Percentiles rank a stretch among this genome's conserved stretches.
Evolutionary conservation across 2,888 invertebrate species (phyloP).

Genomic region (Syritta pipiens): DNA sequence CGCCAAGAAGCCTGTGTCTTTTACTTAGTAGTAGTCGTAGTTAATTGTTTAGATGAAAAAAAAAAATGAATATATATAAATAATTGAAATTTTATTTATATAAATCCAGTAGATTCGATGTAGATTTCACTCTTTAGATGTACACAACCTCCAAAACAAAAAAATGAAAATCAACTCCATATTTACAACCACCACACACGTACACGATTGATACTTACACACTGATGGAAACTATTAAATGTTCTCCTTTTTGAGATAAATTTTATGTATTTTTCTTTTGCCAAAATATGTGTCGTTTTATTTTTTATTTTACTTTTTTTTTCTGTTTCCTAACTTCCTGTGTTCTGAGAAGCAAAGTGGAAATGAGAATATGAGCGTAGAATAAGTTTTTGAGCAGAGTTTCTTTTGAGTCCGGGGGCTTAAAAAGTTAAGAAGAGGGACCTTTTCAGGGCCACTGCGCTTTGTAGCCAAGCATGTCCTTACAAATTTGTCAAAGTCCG

Average conservation of each 20-base stretch:
- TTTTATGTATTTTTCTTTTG: conserved; percentile 19
- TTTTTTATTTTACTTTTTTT: conserved; percentile 3
- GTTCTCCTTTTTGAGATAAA: conserved; percentile 39
- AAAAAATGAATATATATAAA: conserved; percentile 29
- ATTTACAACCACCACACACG: conserved; percentile 9
- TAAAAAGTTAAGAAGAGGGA: too few relatives aligned
- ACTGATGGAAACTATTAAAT: conserved; percentile 38
- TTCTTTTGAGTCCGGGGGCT: not conserved
- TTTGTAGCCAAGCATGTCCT: too few relatives aligned
- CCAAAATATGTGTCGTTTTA: conserved; percentile 15
- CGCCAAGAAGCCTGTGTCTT: conserved; percentile 71
- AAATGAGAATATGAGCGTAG: not conserved
- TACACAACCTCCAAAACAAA: conserved; percentile 38
- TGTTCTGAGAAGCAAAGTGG: not conserved
- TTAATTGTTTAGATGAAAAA: conserved; percentile 60
- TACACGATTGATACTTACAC: conserved; percentile 44
- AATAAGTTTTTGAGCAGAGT: not conserved
- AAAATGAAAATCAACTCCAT: conserved; percentile 20
- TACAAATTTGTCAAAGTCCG: too few relatives aligned
- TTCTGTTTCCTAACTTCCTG: not conserved
- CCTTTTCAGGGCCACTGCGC: too few relatives aligned
- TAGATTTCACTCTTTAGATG: conserved; percentile 67
- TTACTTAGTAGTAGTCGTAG: conserved; percentile 73
- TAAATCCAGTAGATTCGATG: conserved; percentile 50
- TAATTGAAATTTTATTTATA: conserved; percentile 54